These are phyloP conservation scores for Leucoraja erinaceus DNA, from an alignment of 2,113 vertebrate genomes.

Conservation along the genomic window DNA sequence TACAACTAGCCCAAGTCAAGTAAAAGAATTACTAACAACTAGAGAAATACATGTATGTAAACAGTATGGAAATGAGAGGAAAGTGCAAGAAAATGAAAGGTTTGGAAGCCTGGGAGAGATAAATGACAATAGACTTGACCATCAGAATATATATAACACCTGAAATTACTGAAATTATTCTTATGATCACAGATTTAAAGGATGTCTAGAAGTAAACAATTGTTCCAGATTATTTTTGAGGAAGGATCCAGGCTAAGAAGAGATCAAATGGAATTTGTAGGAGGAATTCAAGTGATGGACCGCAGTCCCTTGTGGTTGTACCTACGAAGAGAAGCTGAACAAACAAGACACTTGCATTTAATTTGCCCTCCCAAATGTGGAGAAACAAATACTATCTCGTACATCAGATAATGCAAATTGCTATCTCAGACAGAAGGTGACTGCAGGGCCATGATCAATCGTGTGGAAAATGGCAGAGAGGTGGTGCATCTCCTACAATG, in stretches of 20 bases:
- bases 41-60: background rate
- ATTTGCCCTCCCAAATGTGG: background rate
- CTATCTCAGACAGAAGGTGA: background rate
- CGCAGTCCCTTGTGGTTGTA: background rate
- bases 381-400: background rate
- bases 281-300: background rate
- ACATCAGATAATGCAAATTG: background rate
- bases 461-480: background rate
- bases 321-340: background rate
- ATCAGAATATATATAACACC: background rate
- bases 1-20: background rate
- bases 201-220: background rate
- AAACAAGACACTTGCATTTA: background rate
- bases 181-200: background rate
- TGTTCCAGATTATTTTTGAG: background rate
- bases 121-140: background rate
- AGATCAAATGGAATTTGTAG: background rate
- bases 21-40: background rate
- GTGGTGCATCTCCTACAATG: background rate
- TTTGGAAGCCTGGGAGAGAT: background rate
- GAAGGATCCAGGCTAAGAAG: background rate
- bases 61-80: background rate
- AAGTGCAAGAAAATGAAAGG: conserved; percentile 20
- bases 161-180: background rate
- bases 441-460: background rate